These are phyloP conservation scores for Cosmia pyralina DNA, from an alignment of 2,888 invertebrate genomes.

Conservation along the genomic window DNA sequence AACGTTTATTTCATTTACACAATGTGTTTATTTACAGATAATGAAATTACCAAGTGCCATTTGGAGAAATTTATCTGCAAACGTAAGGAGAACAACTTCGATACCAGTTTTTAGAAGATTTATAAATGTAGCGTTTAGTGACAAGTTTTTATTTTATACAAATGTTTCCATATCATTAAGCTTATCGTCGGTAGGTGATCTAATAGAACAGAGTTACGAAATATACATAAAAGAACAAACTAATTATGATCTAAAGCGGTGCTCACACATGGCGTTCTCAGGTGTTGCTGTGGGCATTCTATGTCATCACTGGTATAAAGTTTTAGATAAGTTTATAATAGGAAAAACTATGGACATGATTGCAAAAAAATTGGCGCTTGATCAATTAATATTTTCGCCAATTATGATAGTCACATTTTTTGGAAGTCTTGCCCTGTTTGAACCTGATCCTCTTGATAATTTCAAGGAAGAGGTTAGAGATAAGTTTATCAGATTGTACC, in stretches of 20 bases:
- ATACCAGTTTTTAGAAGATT: slow-evolving; percentile 71
- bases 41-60: slow-evolving; percentile 74
- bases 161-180: slow-evolving; percentile 95
- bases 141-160: slow-evolving; percentile 94
- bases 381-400: slow-evolving; percentile 97
- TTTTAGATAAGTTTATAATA: slow-evolving; percentile 93
- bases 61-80: slow-evolving; percentile 79
- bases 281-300: slow-evolving; percentile 95
- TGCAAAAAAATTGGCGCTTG: slow-evolving; percentile 94
- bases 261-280: slow-evolving; percentile 94
- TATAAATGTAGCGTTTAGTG: slow-evolving; percentile 90
- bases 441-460: slow-evolving; percentile 91
- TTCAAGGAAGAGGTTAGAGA: slow-evolving; percentile 92
- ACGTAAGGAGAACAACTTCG: slow-evolving; percentile 69
- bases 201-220: slow-evolving; percentile 96
- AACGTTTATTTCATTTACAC: not conserved
- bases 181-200: slow-evolving; percentile 95
- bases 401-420: slow-evolving; percentile 95
- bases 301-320: slow-evolving; percentile 97
- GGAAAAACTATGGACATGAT: slow-evolving; percentile 93
- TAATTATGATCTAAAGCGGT: slow-evolving; percentile 91
- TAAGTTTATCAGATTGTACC: slow-evolving; percentile 94
- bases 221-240: slow-evolving; percentile 91
- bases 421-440: slow-evolving; percentile 93
- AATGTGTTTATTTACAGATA: slow-evolving; percentile 70